These are phyloP conservation scores for Sarotherodon lohbergeri DNA, from an alignment of 2,113 vertebrate species.

Conservation along the genomic window DNA sequence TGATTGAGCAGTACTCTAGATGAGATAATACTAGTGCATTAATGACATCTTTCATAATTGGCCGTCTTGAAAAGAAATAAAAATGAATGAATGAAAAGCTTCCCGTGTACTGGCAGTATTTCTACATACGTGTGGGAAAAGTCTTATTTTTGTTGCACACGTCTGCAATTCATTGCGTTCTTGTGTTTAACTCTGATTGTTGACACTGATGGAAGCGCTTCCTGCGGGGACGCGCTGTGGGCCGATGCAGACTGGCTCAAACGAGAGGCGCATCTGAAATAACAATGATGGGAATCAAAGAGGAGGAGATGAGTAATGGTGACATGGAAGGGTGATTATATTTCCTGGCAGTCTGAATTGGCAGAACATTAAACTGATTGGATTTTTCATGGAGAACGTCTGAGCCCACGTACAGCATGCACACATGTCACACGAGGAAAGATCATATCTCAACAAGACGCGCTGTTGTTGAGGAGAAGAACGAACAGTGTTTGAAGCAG, in stretches of 20 bases:
- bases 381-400: background rate
- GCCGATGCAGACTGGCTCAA: background rate
- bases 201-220: background rate
- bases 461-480: background rate
- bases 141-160: background rate
- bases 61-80: background rate
- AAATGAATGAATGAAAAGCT: background rate
- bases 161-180: background rate
- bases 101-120: background rate
- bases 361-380: background rate
- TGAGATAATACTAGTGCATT: no score
- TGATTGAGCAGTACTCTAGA: no score
- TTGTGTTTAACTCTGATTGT: background rate
- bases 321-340: background rate
- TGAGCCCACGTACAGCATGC: background rate
- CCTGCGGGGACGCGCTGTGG: background rate
- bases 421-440: background rate
- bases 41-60: background rate
- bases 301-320: slow-evolving; percentile 16
- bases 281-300: slow-evolving; percentile 3
- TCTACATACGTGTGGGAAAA: background rate
- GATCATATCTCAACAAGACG: background rate
- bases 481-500: background rate
- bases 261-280: background rate
- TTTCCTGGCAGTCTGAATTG: slow-evolving; percentile 21